These are phyloP conservation scores for Aricia artaxerxes DNA, from an alignment of 2,888 invertebrate genomes.

Conservation along the genomic window DNA sequence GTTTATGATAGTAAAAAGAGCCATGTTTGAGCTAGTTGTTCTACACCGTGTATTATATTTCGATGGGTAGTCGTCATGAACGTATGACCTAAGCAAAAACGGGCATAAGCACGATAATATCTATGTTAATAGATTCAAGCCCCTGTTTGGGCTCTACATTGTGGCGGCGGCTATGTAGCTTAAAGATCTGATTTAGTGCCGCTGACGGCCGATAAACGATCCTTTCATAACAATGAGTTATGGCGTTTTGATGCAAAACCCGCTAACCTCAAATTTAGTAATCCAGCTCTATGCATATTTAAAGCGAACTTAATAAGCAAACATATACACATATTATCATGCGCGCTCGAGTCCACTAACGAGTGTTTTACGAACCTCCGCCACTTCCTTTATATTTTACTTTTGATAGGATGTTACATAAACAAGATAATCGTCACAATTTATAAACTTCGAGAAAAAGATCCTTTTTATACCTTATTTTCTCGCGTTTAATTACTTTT, in stretches of 20 bases:
- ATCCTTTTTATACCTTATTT: neutral
- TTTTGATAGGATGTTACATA: neutral
- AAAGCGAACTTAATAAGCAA: constrained; percentile 34
- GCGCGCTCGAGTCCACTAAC: constrained; percentile 9
- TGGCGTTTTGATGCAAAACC: constrained; percentile 48
- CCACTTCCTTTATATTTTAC: neutral
- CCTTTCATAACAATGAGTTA: constrained; percentile 47
- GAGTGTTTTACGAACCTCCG: neutral
- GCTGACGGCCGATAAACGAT: constrained; percentile 26
- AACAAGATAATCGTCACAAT: neutral
- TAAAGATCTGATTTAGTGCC: constrained; percentile 41
- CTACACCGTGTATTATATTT: neutral
- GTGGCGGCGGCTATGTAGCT: constrained; percentile 35
- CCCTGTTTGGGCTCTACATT: constrained; percentile 5
- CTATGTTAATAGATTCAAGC: constrained; percentile 15
- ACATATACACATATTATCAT: too few species aligned
- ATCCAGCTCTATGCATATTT: constrained; percentile 40
- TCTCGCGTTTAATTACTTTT: too few species aligned
- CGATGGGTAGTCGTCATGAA: neutral
- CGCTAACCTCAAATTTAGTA: constrained; percentile 42
- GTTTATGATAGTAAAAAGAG: too few species aligned
- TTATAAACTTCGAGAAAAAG: neutral
- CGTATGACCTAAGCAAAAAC: neutral
- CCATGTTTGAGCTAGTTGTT: neutral
- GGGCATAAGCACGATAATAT: neutral